Conservation (phyloP, 2,888 invertebrate genomes). For the Polyommatus icarus region DNA sequence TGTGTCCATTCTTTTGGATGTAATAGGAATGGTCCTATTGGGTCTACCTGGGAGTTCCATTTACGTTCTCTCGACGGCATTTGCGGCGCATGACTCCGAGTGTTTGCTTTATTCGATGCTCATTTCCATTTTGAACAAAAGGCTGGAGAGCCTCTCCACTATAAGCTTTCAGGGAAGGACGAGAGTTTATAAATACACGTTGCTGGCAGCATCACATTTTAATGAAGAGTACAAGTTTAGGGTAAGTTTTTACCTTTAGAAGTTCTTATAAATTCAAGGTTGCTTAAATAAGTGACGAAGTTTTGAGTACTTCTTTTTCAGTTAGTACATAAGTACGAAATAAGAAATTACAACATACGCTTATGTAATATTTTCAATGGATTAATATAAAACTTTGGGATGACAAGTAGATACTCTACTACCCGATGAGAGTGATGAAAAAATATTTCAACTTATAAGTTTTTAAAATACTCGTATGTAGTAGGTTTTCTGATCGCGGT, state of each 20-base stretch:
- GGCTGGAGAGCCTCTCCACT: constrained; percentile 48
- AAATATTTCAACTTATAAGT: no score
- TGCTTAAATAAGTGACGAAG: background rate
- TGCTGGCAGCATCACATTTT: constrained; percentile 53
- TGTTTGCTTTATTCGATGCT: constrained; percentile 52
- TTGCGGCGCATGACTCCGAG: constrained; percentile 59
- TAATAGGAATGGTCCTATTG: constrained; percentile 45
- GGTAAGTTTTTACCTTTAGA: constrained; percentile 47
- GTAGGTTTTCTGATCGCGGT: no score
- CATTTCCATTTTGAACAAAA: constrained; percentile 55
- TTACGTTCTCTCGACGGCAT: constrained; percentile 46
- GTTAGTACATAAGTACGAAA: background rate
- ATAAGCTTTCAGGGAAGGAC: constrained; percentile 47
- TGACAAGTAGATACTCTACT: no score
- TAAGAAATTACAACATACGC: background rate
- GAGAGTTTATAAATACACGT: constrained; percentile 54
- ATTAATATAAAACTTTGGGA: no score
- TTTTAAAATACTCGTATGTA: no score
- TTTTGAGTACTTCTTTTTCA: background rate
- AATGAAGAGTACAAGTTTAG: constrained; percentile 53
- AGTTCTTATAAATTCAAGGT: background rate
- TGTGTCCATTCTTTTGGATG: constrained; percentile 48
- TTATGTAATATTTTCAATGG: no score
- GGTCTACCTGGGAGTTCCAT: constrained; percentile 40
- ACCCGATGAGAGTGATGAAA: no score